phyloP scores from a whole-genome alignment of 1,140 invertebrate genomes.

The Radopholus similis region DNA sequence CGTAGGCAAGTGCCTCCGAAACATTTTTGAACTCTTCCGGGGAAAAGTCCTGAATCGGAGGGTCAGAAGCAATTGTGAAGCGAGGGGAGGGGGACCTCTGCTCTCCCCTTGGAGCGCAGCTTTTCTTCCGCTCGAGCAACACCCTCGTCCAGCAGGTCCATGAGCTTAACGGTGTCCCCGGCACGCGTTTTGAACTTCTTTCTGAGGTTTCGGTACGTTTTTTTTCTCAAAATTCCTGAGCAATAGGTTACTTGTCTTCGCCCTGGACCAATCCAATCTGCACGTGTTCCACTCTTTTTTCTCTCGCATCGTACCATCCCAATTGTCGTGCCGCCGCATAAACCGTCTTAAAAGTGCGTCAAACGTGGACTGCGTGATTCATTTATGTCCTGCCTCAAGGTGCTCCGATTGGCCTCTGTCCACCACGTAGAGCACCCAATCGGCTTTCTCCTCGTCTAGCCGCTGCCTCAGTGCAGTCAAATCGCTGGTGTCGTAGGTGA shows the following conservation, averaged over 20 bases:
- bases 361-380: neutral
- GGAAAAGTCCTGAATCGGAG: constrained; percentile 68
- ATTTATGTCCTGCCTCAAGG: constrained; percentile 43
- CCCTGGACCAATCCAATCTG: constrained; percentile 94
- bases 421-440: constrained; percentile 90
- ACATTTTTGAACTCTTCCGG: constrained; percentile 77
- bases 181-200: constrained; percentile 99
- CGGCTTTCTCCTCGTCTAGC: constrained; percentile 78
- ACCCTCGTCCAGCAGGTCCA: constrained; percentile 90
- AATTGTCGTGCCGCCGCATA: constrained; percentile 62
- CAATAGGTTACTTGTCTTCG: constrained; percentile 73
- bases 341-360: constrained; percentile 70
- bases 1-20: constrained; percentile 86
- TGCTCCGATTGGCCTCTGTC: constrained; percentile 79
- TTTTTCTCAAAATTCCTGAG: neutral
- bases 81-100: neutral
- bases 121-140: constrained; percentile 78
- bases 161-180: constrained; percentile 85
- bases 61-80: neutral
- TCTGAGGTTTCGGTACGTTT: constrained; percentile 50
- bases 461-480: constrained; percentile 84
- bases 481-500: constrained; percentile 98
- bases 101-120: constrained; percentile 81
- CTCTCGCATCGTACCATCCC: constrained; percentile 48
- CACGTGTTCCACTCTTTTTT: constrained; percentile 76